Evolutionary conservation across 2,888 invertebrate genomes (phyloP).

Genomic region (Rhamphomyia laevipes): DNA sequence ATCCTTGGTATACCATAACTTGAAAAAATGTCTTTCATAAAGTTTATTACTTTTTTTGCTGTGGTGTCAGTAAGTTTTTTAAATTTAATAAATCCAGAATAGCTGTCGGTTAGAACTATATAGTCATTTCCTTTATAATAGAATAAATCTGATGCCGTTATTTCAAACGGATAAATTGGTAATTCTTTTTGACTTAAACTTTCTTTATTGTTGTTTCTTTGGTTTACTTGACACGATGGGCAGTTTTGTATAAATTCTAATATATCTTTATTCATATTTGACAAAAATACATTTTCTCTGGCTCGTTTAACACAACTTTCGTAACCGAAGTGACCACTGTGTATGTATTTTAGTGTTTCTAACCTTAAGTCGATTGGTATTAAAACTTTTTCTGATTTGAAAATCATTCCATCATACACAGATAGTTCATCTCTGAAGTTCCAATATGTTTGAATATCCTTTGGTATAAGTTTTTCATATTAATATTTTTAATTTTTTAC

Average conservation of each 20-base stretch:
- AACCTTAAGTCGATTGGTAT: conserved; percentile 2
- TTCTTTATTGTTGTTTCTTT: conserved; percentile 3
- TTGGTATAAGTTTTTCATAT: not conserved
- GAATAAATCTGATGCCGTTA: conserved; percentile 7
- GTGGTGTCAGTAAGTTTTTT: conserved; percentile 5
- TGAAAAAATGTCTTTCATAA: conserved; percentile 5
- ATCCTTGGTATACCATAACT: conserved; percentile 12
- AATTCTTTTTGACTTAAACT: too few species aligned
- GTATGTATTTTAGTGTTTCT: not conserved
- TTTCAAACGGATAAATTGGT: not conserved
- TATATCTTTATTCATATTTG: conserved; percentile 4
- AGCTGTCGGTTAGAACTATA: conserved; percentile 2
- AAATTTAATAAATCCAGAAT: conserved; percentile 4
- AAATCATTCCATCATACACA: conserved; percentile 1
- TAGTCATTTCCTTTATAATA: conserved; percentile 3
- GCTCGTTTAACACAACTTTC: conserved; percentile 6
- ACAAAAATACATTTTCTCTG: conserved; percentile 5
- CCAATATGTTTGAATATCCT: not conserved
- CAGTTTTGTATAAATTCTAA: conserved; percentile 4
- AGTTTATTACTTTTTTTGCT: conserved; percentile 3
- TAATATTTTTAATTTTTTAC: conserved; percentile 3
- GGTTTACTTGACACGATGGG: conserved; percentile 2
- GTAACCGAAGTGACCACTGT: conserved; percentile 1
- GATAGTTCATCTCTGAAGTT: conserved; percentile 7
- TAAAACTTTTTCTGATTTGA: conserved; percentile 2